phyloP scores from a whole-genome alignment of 2,888 invertebrate genomes.

The Nudaria mundana region DNA sequence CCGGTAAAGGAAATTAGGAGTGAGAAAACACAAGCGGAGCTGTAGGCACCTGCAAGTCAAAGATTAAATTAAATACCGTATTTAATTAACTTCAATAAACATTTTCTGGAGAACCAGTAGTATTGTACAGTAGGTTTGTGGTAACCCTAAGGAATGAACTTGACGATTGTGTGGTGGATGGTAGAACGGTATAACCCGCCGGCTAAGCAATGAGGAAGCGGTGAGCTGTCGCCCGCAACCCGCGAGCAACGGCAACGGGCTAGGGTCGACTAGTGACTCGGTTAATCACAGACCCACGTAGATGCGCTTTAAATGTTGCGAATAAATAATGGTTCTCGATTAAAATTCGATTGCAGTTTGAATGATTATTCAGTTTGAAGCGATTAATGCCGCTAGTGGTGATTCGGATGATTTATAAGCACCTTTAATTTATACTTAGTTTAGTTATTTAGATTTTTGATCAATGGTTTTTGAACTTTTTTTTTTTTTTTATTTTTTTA shows the following conservation, averaged over 20 bases:
- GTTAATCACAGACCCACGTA: conserved; percentile 48
- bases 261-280: conserved; percentile 32
- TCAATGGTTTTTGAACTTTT: too few relatives aligned
- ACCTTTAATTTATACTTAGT: too few relatives aligned
- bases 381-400: conserved; percentile 13
- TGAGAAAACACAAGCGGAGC: too few relatives aligned
- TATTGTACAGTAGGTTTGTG: too few relatives aligned
- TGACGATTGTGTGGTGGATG: conserved; percentile 33
- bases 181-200: conserved; percentile 45
- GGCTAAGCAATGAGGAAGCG: conserved; percentile 63
- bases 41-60: too few relatives aligned
- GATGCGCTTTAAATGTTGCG: conserved; percentile 44
- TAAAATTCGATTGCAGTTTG: conserved; percentile 39
- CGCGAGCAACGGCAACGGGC: conserved; percentile 35
- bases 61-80: too few relatives aligned
- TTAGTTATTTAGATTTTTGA: neutral
- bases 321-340: conserved; percentile 46
- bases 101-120: too few relatives aligned
- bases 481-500: too few relatives aligned
- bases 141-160: conserved; percentile 38
- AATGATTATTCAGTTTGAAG: conserved; percentile 27
- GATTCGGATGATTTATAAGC: conserved; percentile 5
- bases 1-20: too few relatives aligned
- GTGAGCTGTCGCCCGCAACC: conserved; percentile 55
- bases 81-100: too few relatives aligned